Evolutionary conservation across 2,113 vertebrate species (phyloP), one percentile per base, ranked within the genome.

Genomic region (Grallaria varia): DNA sequence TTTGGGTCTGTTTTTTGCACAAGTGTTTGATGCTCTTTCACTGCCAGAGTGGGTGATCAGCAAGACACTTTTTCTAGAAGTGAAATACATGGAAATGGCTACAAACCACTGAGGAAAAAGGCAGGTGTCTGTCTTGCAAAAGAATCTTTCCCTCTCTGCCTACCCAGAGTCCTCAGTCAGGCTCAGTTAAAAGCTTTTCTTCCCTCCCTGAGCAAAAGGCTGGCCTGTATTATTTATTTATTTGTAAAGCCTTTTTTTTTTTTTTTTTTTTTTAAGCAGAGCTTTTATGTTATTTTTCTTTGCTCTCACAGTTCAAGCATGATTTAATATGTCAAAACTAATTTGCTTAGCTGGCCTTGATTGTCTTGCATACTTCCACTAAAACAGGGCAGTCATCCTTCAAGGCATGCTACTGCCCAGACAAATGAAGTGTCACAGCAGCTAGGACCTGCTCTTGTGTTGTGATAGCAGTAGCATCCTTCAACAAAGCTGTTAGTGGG

Each of bases 301-400:
- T 97, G 89, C 97, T 98, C 95, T 98, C 82, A 91, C 94, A 85
- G 95, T 98, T 98, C 97, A 98, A 98, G 98, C 97, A 97, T 98
- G 97, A 98, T 98, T 98, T 98, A 98, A 96, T 97, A 96, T 96
- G 98, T 98, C 98, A 98, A 97, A 98, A 97, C 96, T 89, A 39
- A 89, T 98, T 98, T 98, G 96, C 95, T 96, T 96, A 97, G 97
- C 96, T 78, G 93, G 64, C 55, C 85, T 96, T 98, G 98, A 98
- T 97, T 98, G 97, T 97, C 96, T 98, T 97, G 96, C 97, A 98
- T 96, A 96, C 98, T 97, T 97, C 55, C 93, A 88, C 96, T 89
- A 97, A 94, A 96, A 82, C 82, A 72, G 76, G 90, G 95, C 93
- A 94, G 88, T 90, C 77, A 28, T 71, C 93, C 95, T 98, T 96